These are phyloP conservation scores for Melanophora roralis DNA, from an alignment of 2,888 invertebrate species.

Conservation along the genomic window DNA sequence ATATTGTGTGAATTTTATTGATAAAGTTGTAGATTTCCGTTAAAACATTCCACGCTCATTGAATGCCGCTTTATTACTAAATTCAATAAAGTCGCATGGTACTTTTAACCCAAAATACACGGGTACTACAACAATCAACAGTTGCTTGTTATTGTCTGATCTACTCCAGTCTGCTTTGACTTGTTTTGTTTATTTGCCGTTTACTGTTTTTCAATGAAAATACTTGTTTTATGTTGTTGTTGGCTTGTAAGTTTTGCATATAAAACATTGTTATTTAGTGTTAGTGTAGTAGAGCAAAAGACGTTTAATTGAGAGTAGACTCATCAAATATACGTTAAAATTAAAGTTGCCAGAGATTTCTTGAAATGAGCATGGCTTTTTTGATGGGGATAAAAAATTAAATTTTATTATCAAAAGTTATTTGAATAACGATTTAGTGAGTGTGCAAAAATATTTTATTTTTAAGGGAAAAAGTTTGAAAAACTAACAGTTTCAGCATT, in stretches of 20 bases:
- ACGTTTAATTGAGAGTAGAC: slow-evolving; percentile 18
- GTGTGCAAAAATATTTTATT: too few species aligned
- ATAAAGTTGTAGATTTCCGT: slow-evolving; percentile 48
- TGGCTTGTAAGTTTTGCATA: not conserved
- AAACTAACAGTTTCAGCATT: too few species aligned
- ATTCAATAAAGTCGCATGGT: slow-evolving; percentile 54
- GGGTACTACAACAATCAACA: slow-evolving; percentile 11
- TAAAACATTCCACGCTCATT: slow-evolving; percentile 67
- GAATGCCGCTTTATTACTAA: slow-evolving; percentile 75
- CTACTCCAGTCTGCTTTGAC: not conserved
- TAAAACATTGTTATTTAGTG: not conserved
- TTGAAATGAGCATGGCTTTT: not conserved
- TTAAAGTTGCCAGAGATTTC: not conserved
- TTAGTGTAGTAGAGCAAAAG: not conserved
- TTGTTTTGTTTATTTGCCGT: slow-evolving; percentile 31
- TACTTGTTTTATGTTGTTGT: not conserved
- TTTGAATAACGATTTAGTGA: not conserved
- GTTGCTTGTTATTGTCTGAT: slow-evolving; percentile 32
- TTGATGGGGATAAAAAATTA: not conserved
- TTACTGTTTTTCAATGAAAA: slow-evolving; percentile 12
- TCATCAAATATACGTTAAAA: not conserved
- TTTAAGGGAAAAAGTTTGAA: too few species aligned
- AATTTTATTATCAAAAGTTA: not conserved
- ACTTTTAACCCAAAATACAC: slow-evolving; percentile 35
- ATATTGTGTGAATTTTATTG: slow-evolving; percentile 2